Evolutionary conservation across 92 coral and sea anemone species (phyloP), one percentile per base, ranked within the genome.

Genomic region (Actinernus sp.): DNA sequence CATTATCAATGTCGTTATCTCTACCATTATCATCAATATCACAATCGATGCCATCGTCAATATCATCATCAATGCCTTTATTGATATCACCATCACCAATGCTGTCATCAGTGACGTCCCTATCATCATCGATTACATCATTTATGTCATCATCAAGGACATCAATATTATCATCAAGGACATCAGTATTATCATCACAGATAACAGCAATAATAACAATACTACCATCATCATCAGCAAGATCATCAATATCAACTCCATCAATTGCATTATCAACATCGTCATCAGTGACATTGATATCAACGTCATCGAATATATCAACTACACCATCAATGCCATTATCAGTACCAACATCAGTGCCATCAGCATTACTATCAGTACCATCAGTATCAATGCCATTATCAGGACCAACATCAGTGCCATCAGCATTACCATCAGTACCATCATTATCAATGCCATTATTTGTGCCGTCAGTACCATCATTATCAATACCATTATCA

Each of bases 361-460:
- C 38, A 26, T 47, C 74, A 50, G 3, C 49, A 19, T n/a, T 22
- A 21, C 0, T 14, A 17, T 50, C 6, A 16, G 3, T 28, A 0
- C 34, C 29, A 26, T 14, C 67, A 65, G 27, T 66, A 2, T 2
- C 49, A 17, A 1, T 49, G 22, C 14, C 62, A 30, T 31, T 46
- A 53, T 21, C 46, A 31, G 13, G n/a, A n/a, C n/a, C n/a, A n/a
- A n/a, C n/a, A n/a, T n/a, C n/a, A n/a, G n/a, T n/a, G n/a, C n/a
- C n/a, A n/a, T n/a, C n/a, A n/a, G n/a, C 59, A 48, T 1, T 20
- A 10, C 0, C 7, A 3, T 27, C 63, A 49, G 19, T 36, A 10
- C 12, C 21, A 1, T 63, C 65, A 49, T 45, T 25, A 46, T n/a
- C 72, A 64, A 10, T 31, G 30, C 61, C 38, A 26, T 47, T 68